Evolutionary conservation across 2,888 invertebrate species (phyloP).

Genomic region (Chrysotoxum bicinctum): DNA sequence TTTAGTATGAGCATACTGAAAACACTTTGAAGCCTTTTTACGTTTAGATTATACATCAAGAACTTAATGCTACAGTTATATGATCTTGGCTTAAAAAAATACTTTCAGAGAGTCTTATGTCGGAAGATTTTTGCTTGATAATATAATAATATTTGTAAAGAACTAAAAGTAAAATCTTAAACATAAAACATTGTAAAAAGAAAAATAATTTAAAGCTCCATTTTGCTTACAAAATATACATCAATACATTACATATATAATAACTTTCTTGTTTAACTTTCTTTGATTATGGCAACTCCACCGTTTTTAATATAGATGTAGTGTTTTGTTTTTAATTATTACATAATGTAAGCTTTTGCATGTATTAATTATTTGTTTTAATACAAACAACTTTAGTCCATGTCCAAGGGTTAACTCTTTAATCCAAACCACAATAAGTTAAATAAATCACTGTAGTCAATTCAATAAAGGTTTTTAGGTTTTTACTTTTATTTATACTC

Average conservation of each 20-base stretch:
- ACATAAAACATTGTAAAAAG: neutral
- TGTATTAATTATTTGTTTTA: neutral
- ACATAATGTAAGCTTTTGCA: slow-evolving; percentile 15
- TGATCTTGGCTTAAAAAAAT: too few relatives aligned
- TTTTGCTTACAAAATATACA: slow-evolving; percentile 14
- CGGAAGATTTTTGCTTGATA: too few relatives aligned
- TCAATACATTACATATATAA: neutral
- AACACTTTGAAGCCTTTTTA: too few relatives aligned
- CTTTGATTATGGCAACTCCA: neutral
- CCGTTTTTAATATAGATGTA: neutral
- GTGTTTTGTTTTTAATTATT: neutral
- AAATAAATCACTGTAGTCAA: neutral
- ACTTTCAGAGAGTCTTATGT: too few relatives aligned
- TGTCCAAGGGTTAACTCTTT: neutral
- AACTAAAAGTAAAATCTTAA: neutral
- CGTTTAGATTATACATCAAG: too few relatives aligned
- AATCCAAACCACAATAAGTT: neutral
- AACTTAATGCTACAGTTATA: too few relatives aligned
- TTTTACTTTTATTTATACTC: neutral
- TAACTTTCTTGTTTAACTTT: neutral
- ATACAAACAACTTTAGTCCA: neutral
- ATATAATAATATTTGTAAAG: neutral
- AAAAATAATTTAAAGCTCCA: neutral
- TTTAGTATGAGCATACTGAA: too few relatives aligned
- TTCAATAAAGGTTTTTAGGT: neutral